These are phyloP conservation scores for Choloepus hoffmanni DNA, from an alignment of 2,113 vertebrate genomes.

Conservation along the genomic window DNA sequence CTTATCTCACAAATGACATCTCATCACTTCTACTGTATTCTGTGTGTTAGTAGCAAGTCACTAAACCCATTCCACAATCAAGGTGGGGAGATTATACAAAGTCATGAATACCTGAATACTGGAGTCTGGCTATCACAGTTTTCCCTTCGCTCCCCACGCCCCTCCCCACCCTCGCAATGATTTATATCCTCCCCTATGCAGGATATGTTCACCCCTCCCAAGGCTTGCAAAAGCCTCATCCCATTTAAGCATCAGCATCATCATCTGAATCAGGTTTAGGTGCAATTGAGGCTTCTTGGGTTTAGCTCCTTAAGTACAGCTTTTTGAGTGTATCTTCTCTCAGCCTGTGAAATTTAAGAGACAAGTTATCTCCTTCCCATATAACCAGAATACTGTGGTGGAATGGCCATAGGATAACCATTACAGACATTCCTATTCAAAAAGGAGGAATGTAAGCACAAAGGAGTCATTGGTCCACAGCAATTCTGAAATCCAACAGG, in stretches of 20 bases:
- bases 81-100: background rate
- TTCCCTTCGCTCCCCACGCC: background rate
- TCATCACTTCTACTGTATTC: background rate
- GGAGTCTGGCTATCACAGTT: background rate
- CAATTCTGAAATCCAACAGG: background rate
- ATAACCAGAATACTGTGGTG: background rate
- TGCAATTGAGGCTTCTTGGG: background rate
- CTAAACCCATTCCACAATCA: background rate
- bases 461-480: background rate
- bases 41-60: background rate
- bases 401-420: background rate
- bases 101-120: background rate
- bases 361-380: background rate
- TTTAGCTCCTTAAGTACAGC: background rate
- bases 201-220: background rate
- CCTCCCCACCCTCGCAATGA: background rate
- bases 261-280: background rate
- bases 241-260: background rate
- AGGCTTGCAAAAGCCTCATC: background rate
- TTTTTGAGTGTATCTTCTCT: background rate
- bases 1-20: background rate
- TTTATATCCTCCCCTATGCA: background rate
- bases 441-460: background rate
- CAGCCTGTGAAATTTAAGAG: background rate
- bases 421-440: background rate